Evolutionary conservation across 2,888 invertebrate species (phyloP), one percentile per base, ranked within the genome.

Genomic region (Caenorhabditis sp.): DNA sequence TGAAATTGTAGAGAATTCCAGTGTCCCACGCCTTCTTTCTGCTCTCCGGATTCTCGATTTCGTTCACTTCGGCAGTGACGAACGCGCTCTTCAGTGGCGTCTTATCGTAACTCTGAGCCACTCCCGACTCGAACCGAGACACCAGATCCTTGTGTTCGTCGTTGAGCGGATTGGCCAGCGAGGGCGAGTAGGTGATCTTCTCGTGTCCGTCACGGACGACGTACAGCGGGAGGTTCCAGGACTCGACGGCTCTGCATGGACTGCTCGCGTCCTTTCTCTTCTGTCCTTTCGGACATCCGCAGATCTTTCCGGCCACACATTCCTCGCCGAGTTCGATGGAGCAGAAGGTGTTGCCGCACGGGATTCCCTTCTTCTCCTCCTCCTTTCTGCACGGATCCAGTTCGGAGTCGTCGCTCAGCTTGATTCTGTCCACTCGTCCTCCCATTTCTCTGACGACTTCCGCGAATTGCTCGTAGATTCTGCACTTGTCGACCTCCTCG

Each of bases 1-100:
- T 86, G 79, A 84, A 87, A 56, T 87, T 87, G 83, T 80, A 86
- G 26, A 86, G 72, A n/a, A 85, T 71, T 22, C 87, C 87, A 11
- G 76, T 61, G 35, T 82, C 78, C 85, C 85, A 86, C 11, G 81
- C 66, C 77, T 83, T 62, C 30, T 83, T 82, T 17, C 79, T 30
- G n/a, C 50, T 59, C 17, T 76, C 63, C 11, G 84, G 84, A 46
- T 82, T 75, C 46, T 84, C 83, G 45, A 85, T 80, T 22, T 85
- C 85, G 43, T 72, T 75, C 27, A 80, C 78, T 70, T 81, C 83
- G 15, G 78, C 79, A 7, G 78, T 53, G 9, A 85, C 77, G 62
- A 85, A 85, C 8, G 68, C 72, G 9, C 43, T 52, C 66, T 81
- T 82, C 58, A 85, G 59, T 37, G 79, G 80, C 5, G 83, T 85